Conservation (phyloP, 2,888 invertebrate species). For the Erynnis tages region DNA sequence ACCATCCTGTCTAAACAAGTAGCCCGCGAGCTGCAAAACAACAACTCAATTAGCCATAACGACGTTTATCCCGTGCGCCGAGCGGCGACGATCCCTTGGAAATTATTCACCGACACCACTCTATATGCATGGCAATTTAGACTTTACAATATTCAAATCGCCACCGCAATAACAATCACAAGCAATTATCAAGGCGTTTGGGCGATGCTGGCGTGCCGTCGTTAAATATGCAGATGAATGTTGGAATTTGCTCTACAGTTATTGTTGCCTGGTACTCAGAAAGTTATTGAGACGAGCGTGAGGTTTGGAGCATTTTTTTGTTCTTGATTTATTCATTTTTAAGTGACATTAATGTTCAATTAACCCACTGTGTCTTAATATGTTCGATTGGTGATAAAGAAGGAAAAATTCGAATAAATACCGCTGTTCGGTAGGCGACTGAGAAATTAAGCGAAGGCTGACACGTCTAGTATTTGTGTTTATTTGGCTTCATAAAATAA, state of each 20-base stretch:
- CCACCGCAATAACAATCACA: constrained; percentile 53
- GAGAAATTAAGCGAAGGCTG: no score
- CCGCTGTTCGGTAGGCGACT: no score
- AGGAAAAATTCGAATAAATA: no score
- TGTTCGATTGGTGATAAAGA: no score
- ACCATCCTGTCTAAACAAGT: no score
- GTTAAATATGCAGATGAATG: constrained; percentile 40
- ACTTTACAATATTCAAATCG: constrained; percentile 54
- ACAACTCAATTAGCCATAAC: constrained; percentile 33
- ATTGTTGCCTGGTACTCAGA: constrained; percentile 6
- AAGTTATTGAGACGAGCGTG: constrained; percentile 12
- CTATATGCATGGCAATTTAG: constrained; percentile 57
- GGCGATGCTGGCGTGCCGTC: constrained; percentile 30
- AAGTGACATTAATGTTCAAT: no score
- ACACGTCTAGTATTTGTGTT: no score
- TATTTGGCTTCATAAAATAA: no score
- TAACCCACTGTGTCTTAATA: no score
- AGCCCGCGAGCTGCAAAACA: constrained; percentile 21
- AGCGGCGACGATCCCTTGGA: constrained; percentile 37
- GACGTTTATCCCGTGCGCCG: constrained; percentile 35
- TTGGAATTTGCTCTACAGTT: constrained; percentile 18
- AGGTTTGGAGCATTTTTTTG: no score
- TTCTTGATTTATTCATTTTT: no score
- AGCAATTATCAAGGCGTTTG: constrained; percentile 48
- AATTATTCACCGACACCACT: constrained; percentile 45